A percentile compares a stretch with the other conserved stretches of the same genome.
These are phyloP conservation scores for Erebia epiphron DNA, from an alignment of 2,888 invertebrate species.

Conservation along the genomic window DNA sequence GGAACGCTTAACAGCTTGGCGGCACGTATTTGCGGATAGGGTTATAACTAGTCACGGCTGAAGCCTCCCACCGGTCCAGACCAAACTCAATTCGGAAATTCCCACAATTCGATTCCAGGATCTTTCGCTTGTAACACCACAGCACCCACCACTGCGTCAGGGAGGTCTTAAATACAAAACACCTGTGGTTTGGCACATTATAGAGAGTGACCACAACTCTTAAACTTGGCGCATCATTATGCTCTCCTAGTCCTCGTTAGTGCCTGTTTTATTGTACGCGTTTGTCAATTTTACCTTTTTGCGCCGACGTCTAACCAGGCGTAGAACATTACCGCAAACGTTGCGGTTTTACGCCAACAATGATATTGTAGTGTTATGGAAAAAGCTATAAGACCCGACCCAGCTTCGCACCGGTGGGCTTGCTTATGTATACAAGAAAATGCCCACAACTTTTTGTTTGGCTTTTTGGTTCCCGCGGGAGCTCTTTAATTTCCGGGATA, in stretches of 20 bases:
- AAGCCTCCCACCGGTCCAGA: no score
- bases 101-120: no score
- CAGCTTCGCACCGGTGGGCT: neutral
- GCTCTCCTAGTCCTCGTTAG: conserved; percentile 61
- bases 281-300: conserved; percentile 42
- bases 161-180: conserved; percentile 46
- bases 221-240: conserved; percentile 47
- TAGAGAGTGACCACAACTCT: conserved; percentile 47
- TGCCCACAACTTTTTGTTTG: no score
- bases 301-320: conserved; percentile 37
- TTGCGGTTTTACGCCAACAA: conserved; percentile 38
- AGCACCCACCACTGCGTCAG: no score
- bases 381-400: neutral
- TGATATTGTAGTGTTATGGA: conserved; percentile 20
- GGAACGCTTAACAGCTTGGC: no score
- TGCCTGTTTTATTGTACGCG: conserved; percentile 57
- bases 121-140: no score
- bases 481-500: no score
- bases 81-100: no score
- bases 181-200: conserved; percentile 48
- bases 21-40: no score
- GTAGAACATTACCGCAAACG: conserved; percentile 39
- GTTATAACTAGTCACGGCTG: no score
- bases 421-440: neutral
- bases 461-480: no score